Evolutionary conservation across 2,797 vertebrate genomes (phyloP), one percentile per base, ranked within the genome.

Genomic region (Notolabrus celidotus): DNA sequence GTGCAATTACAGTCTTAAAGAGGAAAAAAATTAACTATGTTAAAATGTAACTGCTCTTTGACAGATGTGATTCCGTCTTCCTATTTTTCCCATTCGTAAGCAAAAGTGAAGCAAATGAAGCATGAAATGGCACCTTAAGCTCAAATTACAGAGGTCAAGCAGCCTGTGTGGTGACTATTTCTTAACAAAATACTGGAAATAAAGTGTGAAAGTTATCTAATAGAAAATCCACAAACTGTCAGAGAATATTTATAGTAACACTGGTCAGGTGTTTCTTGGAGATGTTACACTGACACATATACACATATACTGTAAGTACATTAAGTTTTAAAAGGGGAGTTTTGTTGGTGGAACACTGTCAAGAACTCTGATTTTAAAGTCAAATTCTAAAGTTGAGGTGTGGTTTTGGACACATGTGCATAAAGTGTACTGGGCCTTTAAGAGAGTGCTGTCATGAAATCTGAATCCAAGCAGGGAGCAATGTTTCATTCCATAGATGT

Each of bases 381-480:
- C 19, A 67, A 42, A 71, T 11, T 11, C 54, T 17, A 52, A 1
- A 23, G 9, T 16, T 2, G 8, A 36, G 15, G 1, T 64, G 22
- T 42, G 51, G n/a, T 59, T 60, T 58, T 53, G 34, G 11, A 39
- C 49, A 23, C n/a, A 17, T 62, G 42, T 10, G n/a, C 25, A 41
- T 10, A 61, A 38, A 61, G 20, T 16, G 57, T 55, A 59, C 80
- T 74, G 86, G 83, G 52, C 65, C 86, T 93, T 93, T 90, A 91
- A 92, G 71, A 88, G 77, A 83, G 65, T 34, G 69, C 66, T 7
- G 62, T 79, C 42, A 69, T 92, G 92, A 93, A 93, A 94, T 89
- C 51, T 88, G 92, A 95, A 64, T 76, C 89, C 49, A 22, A 63
- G 62, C 72, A 59, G 38, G 38, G 54, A 71, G 80, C 62, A 69